These are phyloP conservation scores for Syncerus caffer DNA, from an alignment of 2,797 vertebrate species.

Conservation along the genomic window DNA sequence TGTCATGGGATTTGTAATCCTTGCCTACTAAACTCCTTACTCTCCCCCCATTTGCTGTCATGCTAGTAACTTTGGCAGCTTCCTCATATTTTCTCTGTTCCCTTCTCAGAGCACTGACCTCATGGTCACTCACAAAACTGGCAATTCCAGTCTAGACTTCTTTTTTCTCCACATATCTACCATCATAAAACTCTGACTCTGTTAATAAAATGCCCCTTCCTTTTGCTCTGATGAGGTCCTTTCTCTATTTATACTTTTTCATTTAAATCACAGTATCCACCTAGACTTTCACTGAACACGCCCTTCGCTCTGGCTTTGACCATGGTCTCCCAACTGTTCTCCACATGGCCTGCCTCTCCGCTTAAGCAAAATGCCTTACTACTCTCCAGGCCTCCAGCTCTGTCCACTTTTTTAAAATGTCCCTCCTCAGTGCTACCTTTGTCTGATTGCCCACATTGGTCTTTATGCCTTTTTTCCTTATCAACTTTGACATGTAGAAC, in stretches of 20 bases:
- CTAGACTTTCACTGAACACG: not conserved
- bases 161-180: not conserved
- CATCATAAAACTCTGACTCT: not conserved
- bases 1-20: not conserved
- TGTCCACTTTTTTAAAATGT: not conserved
- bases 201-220: not conserved
- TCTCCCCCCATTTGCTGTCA: not conserved
- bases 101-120: not conserved
- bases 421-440: slow-evolving; percentile 29
- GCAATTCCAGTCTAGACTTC: not conserved
- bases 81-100: not conserved
- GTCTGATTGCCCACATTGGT: not conserved
- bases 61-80: not conserved
- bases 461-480: not conserved
- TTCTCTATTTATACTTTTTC: not conserved
- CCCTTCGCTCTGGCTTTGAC: not conserved
- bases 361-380: not conserved
- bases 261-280: not conserved
- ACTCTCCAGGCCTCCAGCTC: not conserved
- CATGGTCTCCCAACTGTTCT: not conserved
- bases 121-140: not conserved
- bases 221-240: not conserved
- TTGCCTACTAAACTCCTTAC: not conserved
- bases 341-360: not conserved
- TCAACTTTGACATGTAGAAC: slow-evolving; percentile 49